phyloP scores from a whole-genome alignment of 2,888 invertebrate genomes.

The Zhuqinia jingwanae region DNA sequence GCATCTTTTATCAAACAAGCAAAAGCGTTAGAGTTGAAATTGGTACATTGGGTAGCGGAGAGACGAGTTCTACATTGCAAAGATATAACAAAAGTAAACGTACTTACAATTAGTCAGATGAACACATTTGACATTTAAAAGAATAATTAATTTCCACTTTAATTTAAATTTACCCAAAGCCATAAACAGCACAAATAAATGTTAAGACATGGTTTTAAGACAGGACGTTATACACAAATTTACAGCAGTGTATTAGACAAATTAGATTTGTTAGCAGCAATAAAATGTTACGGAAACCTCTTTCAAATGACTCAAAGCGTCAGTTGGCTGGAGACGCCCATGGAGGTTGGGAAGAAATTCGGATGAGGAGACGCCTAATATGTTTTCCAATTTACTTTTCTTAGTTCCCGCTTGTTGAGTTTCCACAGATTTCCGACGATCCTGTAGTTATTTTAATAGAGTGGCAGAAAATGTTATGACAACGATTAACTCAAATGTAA shows the following conservation, averaged over 20 bases:
- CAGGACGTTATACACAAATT: no score
- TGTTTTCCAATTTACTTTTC: neutral
- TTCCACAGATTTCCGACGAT: conserved; percentile 65
- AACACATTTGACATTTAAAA: no score
- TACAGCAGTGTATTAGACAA: conserved; percentile 27
- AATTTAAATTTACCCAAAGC: no score
- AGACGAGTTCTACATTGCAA: no score
- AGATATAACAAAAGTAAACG: no score
- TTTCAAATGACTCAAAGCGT: conserved; percentile 64
- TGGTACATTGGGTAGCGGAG: no score
- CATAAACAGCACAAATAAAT: no score
- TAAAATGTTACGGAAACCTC: conserved; percentile 71
- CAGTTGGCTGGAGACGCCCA: conserved; percentile 30
- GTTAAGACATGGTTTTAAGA: no score
- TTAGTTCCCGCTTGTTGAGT: conserved; percentile 36
- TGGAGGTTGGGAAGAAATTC: neutral
- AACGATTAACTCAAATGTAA: neutral
- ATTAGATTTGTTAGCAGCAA: conserved; percentile 42
- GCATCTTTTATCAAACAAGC: no score
- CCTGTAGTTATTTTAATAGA: conserved; percentile 54
- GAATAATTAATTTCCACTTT: no score
- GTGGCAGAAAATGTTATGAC: conserved; percentile 5
- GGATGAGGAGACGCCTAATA: neutral
- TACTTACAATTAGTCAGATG: no score
- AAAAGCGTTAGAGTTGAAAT: no score